phyloP scores from a whole-genome alignment of 2,888 invertebrate species.

The Portevinia maculata region DNA sequence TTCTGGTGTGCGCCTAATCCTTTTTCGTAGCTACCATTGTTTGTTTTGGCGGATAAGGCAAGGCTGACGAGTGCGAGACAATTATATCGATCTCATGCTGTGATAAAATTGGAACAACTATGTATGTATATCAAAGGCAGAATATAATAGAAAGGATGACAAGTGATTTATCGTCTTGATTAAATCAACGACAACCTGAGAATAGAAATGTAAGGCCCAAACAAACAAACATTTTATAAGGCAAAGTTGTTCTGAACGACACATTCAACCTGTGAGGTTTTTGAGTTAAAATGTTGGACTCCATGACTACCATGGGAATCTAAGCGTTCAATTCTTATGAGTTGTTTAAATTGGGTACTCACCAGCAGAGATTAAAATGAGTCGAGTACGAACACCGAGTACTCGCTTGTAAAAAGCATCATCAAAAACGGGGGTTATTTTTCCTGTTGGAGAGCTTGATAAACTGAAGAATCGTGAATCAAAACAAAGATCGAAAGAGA shows the following conservation, averaged over 20 bases:
- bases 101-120: constrained; percentile 65
- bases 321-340: too few species aligned
- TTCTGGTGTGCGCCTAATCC: constrained; percentile 69
- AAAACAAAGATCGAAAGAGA: too few species aligned
- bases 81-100: constrained; percentile 60
- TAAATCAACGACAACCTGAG: constrained; percentile 24
- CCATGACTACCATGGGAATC: too few species aligned
- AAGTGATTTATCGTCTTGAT: constrained; percentile 49
- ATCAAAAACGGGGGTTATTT: too few species aligned
- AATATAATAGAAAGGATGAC: constrained; percentile 21
- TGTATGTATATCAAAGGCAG: constrained; percentile 37
- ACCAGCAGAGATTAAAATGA: too few species aligned
- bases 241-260: background rate
- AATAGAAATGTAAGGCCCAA: background rate
- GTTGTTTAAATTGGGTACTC: too few species aligned
- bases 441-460: too few species aligned
- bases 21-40: constrained; percentile 57
- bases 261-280: background rate
- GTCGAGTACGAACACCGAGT: too few species aligned
- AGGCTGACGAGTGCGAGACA: constrained; percentile 58
- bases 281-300: too few species aligned
- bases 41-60: constrained; percentile 45
- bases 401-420: too few species aligned
- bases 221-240: constrained; percentile 1
- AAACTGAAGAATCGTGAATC: too few species aligned